Evolutionary conservation across 2,797 vertebrate genomes (phyloP).

Genomic region (Oophaga sylvatica): DNA sequence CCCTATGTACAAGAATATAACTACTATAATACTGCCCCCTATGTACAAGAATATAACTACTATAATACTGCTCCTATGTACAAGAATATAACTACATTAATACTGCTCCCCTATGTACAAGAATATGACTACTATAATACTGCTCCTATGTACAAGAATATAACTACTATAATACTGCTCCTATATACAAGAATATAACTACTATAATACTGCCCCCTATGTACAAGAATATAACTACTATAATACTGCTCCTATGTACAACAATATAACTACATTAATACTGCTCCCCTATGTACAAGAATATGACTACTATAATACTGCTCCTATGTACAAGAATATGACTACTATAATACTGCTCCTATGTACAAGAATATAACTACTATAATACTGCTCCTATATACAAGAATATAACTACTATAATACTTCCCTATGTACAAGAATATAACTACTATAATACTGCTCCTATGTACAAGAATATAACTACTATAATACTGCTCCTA

Average conservation of each 20-base stretch:
- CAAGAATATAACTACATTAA: constrained; percentile 1
- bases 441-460: constrained; percentile 12
- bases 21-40: too few species aligned
- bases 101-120: not conserved
- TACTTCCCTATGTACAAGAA: too few species aligned
- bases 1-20: not conserved
- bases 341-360: constrained; percentile 4
- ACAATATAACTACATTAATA: not conserved
- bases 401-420: constrained; percentile 1
- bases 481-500: too few species aligned
- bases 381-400: not conserved
- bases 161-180: not conserved
- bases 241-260: not conserved
- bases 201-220: constrained; percentile 1
- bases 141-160: too few species aligned
- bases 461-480: not conserved
- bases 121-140: constrained; percentile 1
- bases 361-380: not conserved
- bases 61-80: not conserved
- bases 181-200: not conserved
- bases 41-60: too few species aligned
- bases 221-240: not conserved
- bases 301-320: constrained; percentile 2
- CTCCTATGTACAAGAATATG: too few species aligned
- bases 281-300: not conserved